Conservation (phyloP, 2,113 vertebrate species). For the Apteryx mantelli region DNA sequence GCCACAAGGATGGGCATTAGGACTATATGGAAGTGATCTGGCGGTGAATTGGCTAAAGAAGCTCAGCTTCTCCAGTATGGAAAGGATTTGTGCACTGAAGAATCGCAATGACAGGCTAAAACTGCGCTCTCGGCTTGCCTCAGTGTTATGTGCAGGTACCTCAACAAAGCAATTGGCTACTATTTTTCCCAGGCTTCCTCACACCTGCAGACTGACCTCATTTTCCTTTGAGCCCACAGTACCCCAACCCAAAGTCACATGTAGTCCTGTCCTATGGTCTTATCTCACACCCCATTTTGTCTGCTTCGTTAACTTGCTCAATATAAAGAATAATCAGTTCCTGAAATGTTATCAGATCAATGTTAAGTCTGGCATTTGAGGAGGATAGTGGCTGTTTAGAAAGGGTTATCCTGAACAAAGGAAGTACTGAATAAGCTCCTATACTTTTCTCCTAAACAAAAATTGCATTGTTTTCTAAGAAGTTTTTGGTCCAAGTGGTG, state of each 20-base stretch:
- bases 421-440: not conserved
- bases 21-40: not conserved
- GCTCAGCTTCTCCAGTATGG: not conserved
- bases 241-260: not conserved
- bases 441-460: not conserved
- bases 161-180: not conserved
- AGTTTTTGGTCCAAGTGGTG: not conserved
- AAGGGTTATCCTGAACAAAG: not conserved
- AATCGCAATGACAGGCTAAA: not conserved
- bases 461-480: not conserved
- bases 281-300: not conserved
- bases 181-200: not conserved
- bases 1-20: fast-evolving
- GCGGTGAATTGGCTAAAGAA: not conserved
- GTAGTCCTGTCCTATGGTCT: not conserved
- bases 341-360: not conserved
- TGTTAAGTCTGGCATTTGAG: not conserved
- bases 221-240: not conserved
- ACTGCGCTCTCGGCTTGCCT: not conserved
- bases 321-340: not conserved
- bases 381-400: not conserved
- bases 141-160: not conserved
- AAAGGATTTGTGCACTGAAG: not conserved
- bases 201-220: not conserved
- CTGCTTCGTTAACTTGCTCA: not conserved